Conservation (phyloP, 2,797 vertebrate species). For the Tokudaia tokunoshimensis region DNA sequence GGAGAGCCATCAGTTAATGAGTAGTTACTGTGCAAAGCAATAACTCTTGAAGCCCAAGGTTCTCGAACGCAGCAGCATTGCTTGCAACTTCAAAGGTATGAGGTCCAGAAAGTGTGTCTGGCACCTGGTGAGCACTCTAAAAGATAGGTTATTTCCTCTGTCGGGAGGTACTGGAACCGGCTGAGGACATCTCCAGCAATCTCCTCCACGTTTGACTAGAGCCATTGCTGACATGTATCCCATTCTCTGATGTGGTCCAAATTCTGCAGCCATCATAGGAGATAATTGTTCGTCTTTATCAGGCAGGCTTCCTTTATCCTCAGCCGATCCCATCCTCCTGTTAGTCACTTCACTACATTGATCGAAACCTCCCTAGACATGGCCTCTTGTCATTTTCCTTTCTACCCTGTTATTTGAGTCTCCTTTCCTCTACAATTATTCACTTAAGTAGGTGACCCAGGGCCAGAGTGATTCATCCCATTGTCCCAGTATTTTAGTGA, state of each 20-base stretch:
- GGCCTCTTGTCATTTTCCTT: background rate
- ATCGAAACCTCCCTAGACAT: background rate
- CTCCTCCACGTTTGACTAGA: background rate
- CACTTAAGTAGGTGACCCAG: background rate
- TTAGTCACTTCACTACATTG: background rate
- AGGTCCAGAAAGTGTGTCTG: background rate
- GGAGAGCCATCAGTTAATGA: background rate
- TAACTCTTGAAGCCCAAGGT: background rate
- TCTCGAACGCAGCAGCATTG: background rate
- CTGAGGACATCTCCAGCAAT: background rate
- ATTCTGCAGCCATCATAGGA: too few relatives aligned
- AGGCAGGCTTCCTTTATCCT: background rate
- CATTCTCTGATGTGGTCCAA: background rate
- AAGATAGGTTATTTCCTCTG: background rate
- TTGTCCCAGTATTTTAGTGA: background rate
- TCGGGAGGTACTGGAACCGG: background rate
- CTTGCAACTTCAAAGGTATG: background rate
- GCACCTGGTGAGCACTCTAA: background rate
- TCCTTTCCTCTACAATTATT: background rate
- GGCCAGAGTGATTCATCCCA: background rate
- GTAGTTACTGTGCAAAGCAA: background rate
- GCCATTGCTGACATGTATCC: background rate
- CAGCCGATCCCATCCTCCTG: rapidly evolving
- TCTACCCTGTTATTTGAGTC: background rate
- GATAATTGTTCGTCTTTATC: background rate